These are phyloP conservation scores for Muscicapa comitata DNA, from an alignment of 2,797 vertebrate genomes.

Conservation along the genomic window DNA sequence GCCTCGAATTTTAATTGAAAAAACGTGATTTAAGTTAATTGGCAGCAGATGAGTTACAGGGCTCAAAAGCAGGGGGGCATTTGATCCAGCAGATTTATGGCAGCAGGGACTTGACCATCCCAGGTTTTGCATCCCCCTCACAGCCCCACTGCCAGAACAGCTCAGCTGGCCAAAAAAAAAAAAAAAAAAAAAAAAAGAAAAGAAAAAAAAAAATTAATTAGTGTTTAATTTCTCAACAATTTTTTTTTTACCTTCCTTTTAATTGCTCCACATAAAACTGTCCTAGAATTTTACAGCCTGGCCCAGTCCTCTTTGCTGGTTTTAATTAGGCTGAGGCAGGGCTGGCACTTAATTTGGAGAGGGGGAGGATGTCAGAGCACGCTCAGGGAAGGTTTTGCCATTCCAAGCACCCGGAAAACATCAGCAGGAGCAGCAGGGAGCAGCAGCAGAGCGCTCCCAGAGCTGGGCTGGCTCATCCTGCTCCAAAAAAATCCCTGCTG, in stretches of 20 bases:
- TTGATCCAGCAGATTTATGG: conserved; percentile 62
- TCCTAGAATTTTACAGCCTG: conserved; percentile 77
- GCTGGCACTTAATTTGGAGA: conserved; percentile 70
- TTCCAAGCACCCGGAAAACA: conserved; percentile 12
- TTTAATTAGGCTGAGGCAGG: conserved; percentile 77
- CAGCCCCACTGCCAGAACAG: conserved; percentile 45
- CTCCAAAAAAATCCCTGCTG: not conserved
- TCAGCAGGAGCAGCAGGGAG: not conserved
- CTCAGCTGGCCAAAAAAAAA: conserved; percentile 51
- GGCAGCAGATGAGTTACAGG: conserved; percentile 71
- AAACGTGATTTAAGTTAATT: conserved; percentile 75
- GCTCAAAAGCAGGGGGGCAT: conserved; percentile 40
- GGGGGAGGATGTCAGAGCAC: not conserved
- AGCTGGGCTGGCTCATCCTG: not conserved
- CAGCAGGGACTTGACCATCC: conserved; percentile 42
- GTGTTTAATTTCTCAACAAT: conserved; percentile 80
- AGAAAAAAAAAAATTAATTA: conserved; percentile 69
- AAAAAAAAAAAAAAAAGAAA: conserved; percentile 31
- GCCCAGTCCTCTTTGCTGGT: conserved; percentile 73
- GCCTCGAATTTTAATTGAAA: conserved; percentile 66
- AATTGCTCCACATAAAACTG: conserved; percentile 80
- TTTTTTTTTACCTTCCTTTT: conserved; percentile 76
- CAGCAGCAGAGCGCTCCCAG: not conserved
- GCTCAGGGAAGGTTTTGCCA: conserved; percentile 48
- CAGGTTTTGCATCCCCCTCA: conserved; percentile 40